A percentile compares a stretch with the other conserved stretches of the same genome.
Evolutionary conservation across 2,888 invertebrate genomes (phyloP).

Genomic region (Plagiodera versicolora): DNA sequence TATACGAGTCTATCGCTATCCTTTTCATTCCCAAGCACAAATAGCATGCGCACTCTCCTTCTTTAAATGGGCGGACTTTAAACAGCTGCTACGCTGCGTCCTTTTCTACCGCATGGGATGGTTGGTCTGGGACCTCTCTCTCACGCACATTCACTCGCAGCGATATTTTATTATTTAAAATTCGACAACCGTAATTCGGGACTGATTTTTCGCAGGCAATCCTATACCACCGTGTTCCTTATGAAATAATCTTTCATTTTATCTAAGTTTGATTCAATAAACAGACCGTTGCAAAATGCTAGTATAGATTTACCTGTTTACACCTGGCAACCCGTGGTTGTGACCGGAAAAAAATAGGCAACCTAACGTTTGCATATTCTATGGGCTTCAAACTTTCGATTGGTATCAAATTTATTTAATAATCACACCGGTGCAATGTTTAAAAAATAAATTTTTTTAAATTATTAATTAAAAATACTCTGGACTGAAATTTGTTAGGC

Average conservation of each 20-base stretch:
- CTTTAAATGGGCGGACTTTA: neutral
- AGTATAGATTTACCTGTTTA: conserved; percentile 14
- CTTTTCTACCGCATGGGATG: conserved; percentile 9
- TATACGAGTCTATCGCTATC: conserved; percentile 10
- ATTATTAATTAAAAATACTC: conserved; percentile 1
- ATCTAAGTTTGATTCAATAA: conserved; percentile 11
- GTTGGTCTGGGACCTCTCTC: conserved; percentile 4
- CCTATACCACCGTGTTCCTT: too few species aligned
- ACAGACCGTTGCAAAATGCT: conserved; percentile 10
- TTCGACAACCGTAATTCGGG: conserved; percentile 10
- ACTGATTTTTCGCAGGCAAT: conserved; percentile 9
- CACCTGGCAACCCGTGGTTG: conserved; percentile 17
- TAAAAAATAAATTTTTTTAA: conserved; percentile 9
- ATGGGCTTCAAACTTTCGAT: conserved; percentile 18
- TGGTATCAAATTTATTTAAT: conserved; percentile 9
- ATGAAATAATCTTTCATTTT: too few species aligned
- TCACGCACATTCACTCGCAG: conserved; percentile 12
- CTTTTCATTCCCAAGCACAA: conserved; percentile 4
- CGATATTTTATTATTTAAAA: conserved; percentile 11
- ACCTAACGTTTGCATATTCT: conserved; percentile 19
- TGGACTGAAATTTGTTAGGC: conserved; percentile 14
- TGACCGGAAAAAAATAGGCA: conserved; percentile 17
- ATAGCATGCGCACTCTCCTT: conserved; percentile 1
- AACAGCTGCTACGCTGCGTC: conserved; percentile 7
- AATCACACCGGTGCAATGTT: neutral